Evolutionary conservation across 2,888 invertebrate genomes (phyloP).

Genomic region (Drosophila dives): DNA sequence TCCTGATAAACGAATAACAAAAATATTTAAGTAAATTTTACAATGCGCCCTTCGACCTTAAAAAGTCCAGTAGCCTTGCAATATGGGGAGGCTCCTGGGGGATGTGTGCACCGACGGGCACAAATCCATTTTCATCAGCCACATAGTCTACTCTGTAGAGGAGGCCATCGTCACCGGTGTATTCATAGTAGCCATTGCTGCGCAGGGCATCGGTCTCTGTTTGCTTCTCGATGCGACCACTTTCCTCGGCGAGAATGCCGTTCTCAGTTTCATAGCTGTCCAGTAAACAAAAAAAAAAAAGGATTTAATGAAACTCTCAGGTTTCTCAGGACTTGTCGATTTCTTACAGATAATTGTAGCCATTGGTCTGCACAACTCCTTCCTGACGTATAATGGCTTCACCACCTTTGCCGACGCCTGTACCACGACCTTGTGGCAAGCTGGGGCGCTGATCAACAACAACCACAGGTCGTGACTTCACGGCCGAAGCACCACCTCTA

Average conservation of each 20-base stretch:
- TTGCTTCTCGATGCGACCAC: conserved; percentile 86
- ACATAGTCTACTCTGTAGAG: conserved; percentile 86
- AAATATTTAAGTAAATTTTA: conserved; percentile 14
- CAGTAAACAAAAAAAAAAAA: rapidly evolving
- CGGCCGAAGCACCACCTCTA: conserved; percentile 10
- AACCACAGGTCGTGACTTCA: conserved; percentile 28
- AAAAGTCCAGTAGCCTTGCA: conserved; percentile 87
- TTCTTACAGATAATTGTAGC: conserved; percentile 87
- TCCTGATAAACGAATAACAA: conserved; percentile 14
- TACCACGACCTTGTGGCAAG: conserved; percentile 75
- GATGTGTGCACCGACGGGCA: conserved; percentile 83
- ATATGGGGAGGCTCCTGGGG: conserved; percentile 87
- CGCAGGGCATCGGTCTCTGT: conserved; percentile 87
- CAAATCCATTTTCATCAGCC: conserved; percentile 87
- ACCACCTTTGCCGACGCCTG: conserved; percentile 83
- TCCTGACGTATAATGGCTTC: conserved; percentile 87
- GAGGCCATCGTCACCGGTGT: conserved; percentile 87
- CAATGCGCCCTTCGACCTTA: conserved; percentile 85
- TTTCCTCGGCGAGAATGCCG: conserved; percentile 86
- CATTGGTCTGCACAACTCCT: conserved; percentile 85
- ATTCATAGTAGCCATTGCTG: conserved; percentile 89
- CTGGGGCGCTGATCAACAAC: conserved; percentile 48
- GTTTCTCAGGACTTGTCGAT: background rate
- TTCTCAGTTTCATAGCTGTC: conserved; percentile 87
- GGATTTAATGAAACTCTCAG: too few relatives aligned